Evolutionary conservation across 2,797 vertebrate species (phyloP), one percentile per base, ranked within the genome.

Genomic region (Xerus rutilus): DNA sequence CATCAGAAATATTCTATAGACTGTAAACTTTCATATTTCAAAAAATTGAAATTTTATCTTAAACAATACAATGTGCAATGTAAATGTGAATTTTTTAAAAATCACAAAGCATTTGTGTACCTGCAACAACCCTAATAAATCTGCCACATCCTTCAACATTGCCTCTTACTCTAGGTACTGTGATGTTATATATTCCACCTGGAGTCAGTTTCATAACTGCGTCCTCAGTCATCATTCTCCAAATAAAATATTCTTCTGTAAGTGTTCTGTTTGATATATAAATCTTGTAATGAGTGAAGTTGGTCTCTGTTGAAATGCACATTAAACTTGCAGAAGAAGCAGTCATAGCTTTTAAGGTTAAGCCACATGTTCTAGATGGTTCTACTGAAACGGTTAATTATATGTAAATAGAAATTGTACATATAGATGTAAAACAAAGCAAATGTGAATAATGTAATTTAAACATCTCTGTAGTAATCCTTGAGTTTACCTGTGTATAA

Each of bases 171-270:
- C 99, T 98, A 81, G 98, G 97, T 47, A 99, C 97, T 32, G 98
- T 99, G 96, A 99, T 98, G 69, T 99, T 99, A 98, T 99, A 99
- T 95, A 96, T 98, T 95, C 98, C 98, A n/a, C 99, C 99, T 69
- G 98, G 98, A 96, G 65, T 95, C 90, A 99, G 97, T 67, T 98
- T 97, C 32, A 98, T 98, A 96, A 99, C 76, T 85, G 98, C 98
- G 95, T 98, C 98, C 83, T 98, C 97, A 92, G 82, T 97, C 95
- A 94, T 89, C 39, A 94, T 85, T 94, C 89, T 97, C 79, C 98
- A 98, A 96, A 99, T 86, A 23, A 74, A 97, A 93, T 99, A 98
- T 25, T 97, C 96, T 87, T 97, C 97, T 91, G 11, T 78, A 90
- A 98, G 97, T 35, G 97, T 98, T 91, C 57, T 93, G 59, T 98